Percentiles rank a stretch among this genome's conserved stretches.
These are phyloP conservation scores for Drosophila quadrilineata DNA, from an alignment of 1,140 invertebrate species.

Conservation along the genomic window DNA sequence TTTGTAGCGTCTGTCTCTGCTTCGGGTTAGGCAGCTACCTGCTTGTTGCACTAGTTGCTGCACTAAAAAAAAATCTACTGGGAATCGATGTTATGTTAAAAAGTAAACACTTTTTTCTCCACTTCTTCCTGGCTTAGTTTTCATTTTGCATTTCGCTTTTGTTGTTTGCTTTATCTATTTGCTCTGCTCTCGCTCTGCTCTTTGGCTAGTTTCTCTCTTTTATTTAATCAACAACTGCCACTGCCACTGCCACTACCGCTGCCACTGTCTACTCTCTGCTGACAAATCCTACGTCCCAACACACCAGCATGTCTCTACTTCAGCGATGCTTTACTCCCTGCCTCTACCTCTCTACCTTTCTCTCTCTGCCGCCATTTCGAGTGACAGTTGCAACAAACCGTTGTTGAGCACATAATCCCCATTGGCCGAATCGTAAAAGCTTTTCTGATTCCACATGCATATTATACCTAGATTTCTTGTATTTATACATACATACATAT, in stretches of 20 bases:
- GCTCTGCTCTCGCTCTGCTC: conserved; percentile 24
- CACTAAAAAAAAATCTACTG: conserved; percentile 33
- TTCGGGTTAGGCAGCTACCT: too few relatives aligned
- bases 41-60: conserved; percentile 15
- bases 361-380: not conserved
- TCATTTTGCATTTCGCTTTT: conserved; percentile 36
- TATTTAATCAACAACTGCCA: conserved; percentile 77
- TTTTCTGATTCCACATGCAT: conserved; percentile 59
- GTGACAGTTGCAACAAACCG: conserved; percentile 34
- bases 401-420: conserved; percentile 64
- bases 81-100: conserved; percentile 70
- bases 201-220: conserved; percentile 43
- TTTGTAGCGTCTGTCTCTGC: not conserved
- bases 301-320: too few relatives aligned
- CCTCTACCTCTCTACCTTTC: not conserved
- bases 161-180: conserved; percentile 19
- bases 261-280: conserved; percentile 45
- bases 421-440: conserved; percentile 65
- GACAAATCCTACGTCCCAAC: not conserved
- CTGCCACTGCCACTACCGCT: too few relatives aligned
- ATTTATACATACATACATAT: conserved; percentile 41
- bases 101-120: conserved; percentile 47
- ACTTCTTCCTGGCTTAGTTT: conserved; percentile 35
- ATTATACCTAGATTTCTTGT: conserved; percentile 75
- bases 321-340: not conserved